Base-by-base conservation (phyloP, 2,113 vertebrate genomes). In the Petroica traversi region DNA sequence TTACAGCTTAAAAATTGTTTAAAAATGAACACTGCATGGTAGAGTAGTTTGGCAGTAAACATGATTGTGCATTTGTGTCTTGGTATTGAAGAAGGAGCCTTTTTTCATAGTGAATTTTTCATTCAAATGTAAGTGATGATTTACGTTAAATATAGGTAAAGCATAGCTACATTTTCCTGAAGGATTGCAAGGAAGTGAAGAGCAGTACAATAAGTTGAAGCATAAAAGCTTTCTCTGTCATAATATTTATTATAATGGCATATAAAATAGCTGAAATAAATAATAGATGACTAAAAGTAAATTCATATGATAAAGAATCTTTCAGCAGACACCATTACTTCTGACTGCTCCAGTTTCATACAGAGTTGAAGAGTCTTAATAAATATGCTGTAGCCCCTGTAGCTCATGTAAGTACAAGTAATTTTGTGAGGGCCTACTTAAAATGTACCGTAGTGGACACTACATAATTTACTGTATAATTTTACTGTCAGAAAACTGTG, bases 231-330 rank as follows among this genome's bases (percentile, higher is more conserved):
- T 98, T 98, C 98, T 98, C 98, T 98, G 98, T 98, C 98, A 99
- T 98, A 98, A 98, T 99, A 98, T 99, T 99, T 99, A 98, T 98
- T 98, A 98, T 99, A 98, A 99, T 99, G 98, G 98, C 98, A 98
- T 99, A 99, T 98, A 98, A 99, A 99, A 99, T 98, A 99, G 99
- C 98, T 97, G 97, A 98, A 98, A 99, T 99, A 99, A 99, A 99
- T 99, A 99, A 99, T 99, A 98, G 98, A 99, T 99, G 98, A 98
- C 98, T 98, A 97, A 98, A 98, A 98, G 98, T 98, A 98, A 98
- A 99, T 98, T 98, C 98, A 98, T 97, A 98, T 98, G 98, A 98
- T 98, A 98, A 98, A 99, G 98, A 98, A 98, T 98, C 98, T 98
- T 98, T 99, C 99, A 98, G 98, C 98, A 98, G 98, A 98, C 98